These are phyloP conservation scores for Diplodus sargus DNA, from an alignment of 2,797 vertebrate species.

Conservation along the genomic window DNA sequence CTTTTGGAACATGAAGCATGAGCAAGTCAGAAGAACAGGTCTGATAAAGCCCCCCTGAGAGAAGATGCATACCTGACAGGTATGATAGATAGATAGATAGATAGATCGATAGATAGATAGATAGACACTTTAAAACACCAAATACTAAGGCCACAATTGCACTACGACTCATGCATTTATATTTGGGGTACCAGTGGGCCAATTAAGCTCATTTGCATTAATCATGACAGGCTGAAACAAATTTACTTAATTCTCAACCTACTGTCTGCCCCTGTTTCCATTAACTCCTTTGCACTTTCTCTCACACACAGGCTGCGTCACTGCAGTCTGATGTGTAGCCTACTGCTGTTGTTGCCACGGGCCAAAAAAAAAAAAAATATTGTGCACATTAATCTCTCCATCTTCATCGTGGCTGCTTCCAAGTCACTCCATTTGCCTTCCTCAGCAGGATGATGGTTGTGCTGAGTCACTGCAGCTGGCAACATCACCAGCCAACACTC, in stretches of 20 bases:
- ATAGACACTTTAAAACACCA: background rate
- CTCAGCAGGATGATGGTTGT: slow-evolving; percentile 56
- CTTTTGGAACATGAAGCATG: too few species aligned
- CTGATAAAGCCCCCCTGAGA: too few species aligned
- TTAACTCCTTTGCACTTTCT: slow-evolving; percentile 3
- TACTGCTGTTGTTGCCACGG: slow-evolving; percentile 28
- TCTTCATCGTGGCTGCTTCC: slow-evolving; percentile 40
- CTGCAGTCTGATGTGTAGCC: slow-evolving; percentile 21
- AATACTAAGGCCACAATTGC: slow-evolving; percentile 1
- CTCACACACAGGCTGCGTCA: background rate
- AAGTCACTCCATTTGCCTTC: slow-evolving; percentile 41
- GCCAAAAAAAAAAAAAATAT: slow-evolving; percentile 58
- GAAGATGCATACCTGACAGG: too few species aligned
- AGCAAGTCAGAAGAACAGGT: too few species aligned
- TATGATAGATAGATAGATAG: background rate
- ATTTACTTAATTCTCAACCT: slow-evolving; percentile 9
- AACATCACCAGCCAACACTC: slow-evolving; percentile 40
- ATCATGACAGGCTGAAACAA: slow-evolving; percentile 3
- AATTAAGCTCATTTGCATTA: background rate
- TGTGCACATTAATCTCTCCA: slow-evolving; percentile 57
- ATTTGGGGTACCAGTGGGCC: background rate
- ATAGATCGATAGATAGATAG: slow-evolving; percentile 15
- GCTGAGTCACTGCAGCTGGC: slow-evolving; percentile 76
- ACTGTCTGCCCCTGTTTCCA: slow-evolving; percentile 6
- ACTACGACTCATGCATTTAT: background rate